Conservation (phyloP, 2,888 invertebrate genomes). For the Petrophora chlorosata region DNA sequence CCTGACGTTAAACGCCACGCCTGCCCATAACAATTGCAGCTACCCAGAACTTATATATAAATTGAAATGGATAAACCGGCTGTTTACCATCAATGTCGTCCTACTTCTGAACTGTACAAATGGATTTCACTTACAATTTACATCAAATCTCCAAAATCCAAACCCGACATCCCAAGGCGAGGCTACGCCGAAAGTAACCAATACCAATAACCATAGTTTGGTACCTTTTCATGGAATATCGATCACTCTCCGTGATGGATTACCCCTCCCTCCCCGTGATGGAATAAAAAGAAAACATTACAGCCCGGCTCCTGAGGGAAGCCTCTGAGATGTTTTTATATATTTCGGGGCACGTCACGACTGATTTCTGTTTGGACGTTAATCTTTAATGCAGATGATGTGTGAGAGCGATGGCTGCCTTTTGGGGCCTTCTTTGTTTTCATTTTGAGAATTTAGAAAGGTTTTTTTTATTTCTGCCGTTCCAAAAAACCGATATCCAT, state of each 20-base stretch:
- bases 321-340: constrained; percentile 61
- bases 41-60: too few species aligned
- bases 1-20: too few species aligned
- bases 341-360: constrained; percentile 62
- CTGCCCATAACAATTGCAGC: too few species aligned
- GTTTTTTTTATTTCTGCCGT: too few species aligned
- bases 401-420: constrained; percentile 30
- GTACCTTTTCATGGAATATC: constrained; percentile 68
- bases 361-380: constrained; percentile 61
- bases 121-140: too few species aligned
- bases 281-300: constrained; percentile 81
- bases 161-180: constrained; percentile 60
- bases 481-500: too few species aligned
- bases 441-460: too few species aligned
- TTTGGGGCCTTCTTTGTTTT: constrained; percentile 18
- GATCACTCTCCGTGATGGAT: constrained; percentile 74
- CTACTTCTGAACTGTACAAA: too few species aligned
- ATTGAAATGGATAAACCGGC: too few species aligned
- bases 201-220: constrained; percentile 82
- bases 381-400: constrained; percentile 55
- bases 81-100: too few species aligned
- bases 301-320: constrained; percentile 60
- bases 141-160: too few species aligned
- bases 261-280: constrained; percentile 63
- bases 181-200: constrained; percentile 69